Evolutionary conservation across 2,888 invertebrate genomes (phyloP), one percentile per base, ranked within the genome.

Genomic region (Myopa tessellatipennis): DNA sequence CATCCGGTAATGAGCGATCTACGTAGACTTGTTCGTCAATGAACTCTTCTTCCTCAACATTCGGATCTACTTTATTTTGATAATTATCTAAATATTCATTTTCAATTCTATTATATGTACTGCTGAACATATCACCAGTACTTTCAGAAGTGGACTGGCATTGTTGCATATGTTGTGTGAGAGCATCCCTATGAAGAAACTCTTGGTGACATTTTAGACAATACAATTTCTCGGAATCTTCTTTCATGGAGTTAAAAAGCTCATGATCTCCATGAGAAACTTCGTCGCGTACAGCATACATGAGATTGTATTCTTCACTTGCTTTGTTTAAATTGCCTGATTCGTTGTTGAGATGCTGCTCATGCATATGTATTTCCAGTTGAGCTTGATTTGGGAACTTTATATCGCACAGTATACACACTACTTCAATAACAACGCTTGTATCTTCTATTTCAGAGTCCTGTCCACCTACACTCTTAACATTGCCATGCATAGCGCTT

Each of bases 311-410:
- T 55, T 58, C 58, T 34, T 75, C 63, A n/a, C 50, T 40, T 26
- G 63, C 38, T 12, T 52, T 36, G 26, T 67, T 58, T 16, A 7
- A 26, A 26, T 60, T 58, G 58, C 14, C 45, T 34, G 16, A 16
- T 45, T n/a, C 38, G 40, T 77, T n/a, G 12, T 16, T 7, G 34
- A 70, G 68, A 78, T 80, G 82, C 7, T 73, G 71, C 50, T 78
- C 55, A 40, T 76, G 52, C 12, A 81, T 77, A 68, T 82, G 82
- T 18, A 60, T 36, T 52, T 79, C 78, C 10, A 82, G 73, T 52
- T 81, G 80, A n/a, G 40, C 18, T 78, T 79, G 80, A 34, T 79
- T 50, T 5, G 45, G 38, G 72, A 81, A 82, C 14, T 77, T 78
- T 61, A 77, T 50, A 4, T 81, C 72, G 36, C 82, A 81, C 5